Evolutionary conservation across 2,797 vertebrate species (phyloP), one percentile per base, ranked within the genome.

Genomic region (Spondyliosoma cantharus): DNA sequence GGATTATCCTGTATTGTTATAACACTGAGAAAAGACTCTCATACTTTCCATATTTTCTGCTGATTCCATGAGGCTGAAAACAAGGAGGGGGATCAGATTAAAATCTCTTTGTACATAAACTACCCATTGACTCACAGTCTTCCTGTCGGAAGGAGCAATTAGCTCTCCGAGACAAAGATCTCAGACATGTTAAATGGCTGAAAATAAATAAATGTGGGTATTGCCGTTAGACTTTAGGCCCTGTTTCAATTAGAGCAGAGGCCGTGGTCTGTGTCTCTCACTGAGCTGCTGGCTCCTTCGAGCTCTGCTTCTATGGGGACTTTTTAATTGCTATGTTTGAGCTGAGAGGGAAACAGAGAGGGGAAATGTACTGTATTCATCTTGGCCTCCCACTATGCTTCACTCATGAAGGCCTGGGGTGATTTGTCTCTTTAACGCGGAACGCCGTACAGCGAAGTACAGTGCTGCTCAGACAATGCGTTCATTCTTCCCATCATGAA

Each of bases 81-180:
- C 82, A 90, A 87, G 87, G 82, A 85, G 72, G 75, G 82, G 83
- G 90, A 81, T 92, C 87, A 89, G 93, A 94, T 94, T 90, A 80
- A 89, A 93, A 94, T 94, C 92, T 93, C 89, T 95, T 90, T 93
- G 87, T 92, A 94, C 91, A 92, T 92, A 94, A 94, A 94, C 91
- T 92, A 87, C 78, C 91, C 91, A 88, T 92, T 94, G 93, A 94
- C 91, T 94, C 90, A 85, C 86, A 81, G 91, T 93, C 91, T 92
- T 93, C 90, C 91, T 91, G 92, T 93, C 88, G 89, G 93, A 94
- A 94, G 92, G 71, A 86, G 92, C 91, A 93, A 95, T 95, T 94
- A 94, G 91, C 90, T 85, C 78, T 58, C 64, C 32, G 84, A 93
- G 93, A 95, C 92, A 94, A 94, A 90, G 93, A 95, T 94, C 93